These are phyloP conservation scores for Anabacerthia variegaticeps DNA, from an alignment of 2,797 vertebrate species.

Conservation along the genomic window DNA sequence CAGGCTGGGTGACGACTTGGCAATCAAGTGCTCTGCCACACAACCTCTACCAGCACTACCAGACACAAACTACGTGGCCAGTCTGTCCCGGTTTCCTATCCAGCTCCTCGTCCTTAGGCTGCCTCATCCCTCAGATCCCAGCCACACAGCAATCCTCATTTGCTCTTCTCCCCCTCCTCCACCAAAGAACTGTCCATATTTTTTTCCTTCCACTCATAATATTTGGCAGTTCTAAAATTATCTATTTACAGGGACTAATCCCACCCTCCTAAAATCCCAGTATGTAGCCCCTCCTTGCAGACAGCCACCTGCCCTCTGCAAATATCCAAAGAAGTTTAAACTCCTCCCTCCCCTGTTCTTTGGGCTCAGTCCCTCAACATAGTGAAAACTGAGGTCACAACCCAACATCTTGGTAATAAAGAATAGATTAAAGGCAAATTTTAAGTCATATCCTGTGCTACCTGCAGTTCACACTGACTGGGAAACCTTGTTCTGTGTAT, in stretches of 20 bases:
- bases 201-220: not conserved
- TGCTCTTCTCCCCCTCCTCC: not conserved
- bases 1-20: not conserved
- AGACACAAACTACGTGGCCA: not conserved
- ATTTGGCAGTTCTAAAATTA: not conserved
- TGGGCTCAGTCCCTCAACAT: not conserved
- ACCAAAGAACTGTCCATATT: not conserved
- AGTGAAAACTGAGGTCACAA: not conserved
- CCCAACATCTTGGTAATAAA: not conserved
- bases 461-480: not conserved
- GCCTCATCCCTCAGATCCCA: not conserved
- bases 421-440: not conserved
- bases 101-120: not conserved
- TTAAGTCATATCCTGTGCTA: not conserved
- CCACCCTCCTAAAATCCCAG: not conserved
- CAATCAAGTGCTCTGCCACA: not conserved
- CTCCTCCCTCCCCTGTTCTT: not conserved
- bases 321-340: not conserved
- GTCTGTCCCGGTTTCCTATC: not conserved
- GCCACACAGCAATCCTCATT: not conserved
- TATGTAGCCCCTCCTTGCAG: rapidly evolving
- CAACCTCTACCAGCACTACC: not conserved
- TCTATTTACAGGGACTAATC: not conserved
- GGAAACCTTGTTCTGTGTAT: not conserved
- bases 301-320: not conserved